Conservation (phyloP, 1,140 invertebrate genomes). For the Octopus sinensis region DNA sequence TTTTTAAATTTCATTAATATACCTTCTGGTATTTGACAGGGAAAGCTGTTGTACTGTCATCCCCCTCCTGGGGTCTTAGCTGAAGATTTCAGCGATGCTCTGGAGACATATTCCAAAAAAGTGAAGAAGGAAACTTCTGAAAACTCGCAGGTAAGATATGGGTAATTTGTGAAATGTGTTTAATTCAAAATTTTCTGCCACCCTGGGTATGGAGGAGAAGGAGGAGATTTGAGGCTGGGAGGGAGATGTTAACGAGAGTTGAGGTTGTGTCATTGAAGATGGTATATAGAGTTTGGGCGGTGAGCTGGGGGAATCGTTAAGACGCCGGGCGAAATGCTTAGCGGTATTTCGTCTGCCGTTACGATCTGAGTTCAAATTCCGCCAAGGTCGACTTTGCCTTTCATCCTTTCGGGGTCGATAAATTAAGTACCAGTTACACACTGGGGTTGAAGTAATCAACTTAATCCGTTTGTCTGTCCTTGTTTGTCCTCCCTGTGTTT, state of each 20-base stretch:
- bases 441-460: too few species aligned
- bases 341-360: too few species aligned
- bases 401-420: too few species aligned
- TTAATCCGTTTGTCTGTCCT: too few species aligned
- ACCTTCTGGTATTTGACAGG: slow-evolving; percentile 52
- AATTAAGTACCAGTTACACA: too few species aligned
- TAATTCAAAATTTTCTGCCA: slow-evolving; percentile 18
- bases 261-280: not conserved
- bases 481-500: too few species aligned
- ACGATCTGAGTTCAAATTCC: too few species aligned
- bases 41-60: slow-evolving; percentile 78
- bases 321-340: too few species aligned
- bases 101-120: slow-evolving; percentile 1
- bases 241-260: slow-evolving; percentile 40
- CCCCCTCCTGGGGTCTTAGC: slow-evolving; percentile 77
- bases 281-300: not conserved
- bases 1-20: too few species aligned
- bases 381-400: too few species aligned
- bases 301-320: too few species aligned
- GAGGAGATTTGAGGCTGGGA: not conserved
- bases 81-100: slow-evolving; percentile 61
- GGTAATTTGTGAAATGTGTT: not conserved
- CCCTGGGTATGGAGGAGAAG: not conserved
- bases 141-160: slow-evolving; percentile 6
- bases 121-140: slow-evolving; percentile 10